Evolutionary conservation across 2,113 vertebrate species (phyloP).

Genomic region (Tonatia bakeri): DNA sequence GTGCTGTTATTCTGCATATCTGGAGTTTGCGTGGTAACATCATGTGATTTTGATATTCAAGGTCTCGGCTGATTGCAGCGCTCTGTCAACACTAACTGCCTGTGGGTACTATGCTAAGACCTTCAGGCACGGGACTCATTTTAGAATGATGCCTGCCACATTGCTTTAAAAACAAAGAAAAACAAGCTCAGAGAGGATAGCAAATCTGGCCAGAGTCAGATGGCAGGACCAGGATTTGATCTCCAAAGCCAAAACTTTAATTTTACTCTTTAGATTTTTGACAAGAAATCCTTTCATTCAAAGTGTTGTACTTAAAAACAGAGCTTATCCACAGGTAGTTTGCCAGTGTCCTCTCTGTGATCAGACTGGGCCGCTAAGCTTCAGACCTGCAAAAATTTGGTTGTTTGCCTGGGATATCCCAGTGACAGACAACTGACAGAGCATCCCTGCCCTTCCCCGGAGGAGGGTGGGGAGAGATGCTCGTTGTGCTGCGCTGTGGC

Average conservation of each 20-base stretch:
- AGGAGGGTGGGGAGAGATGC: fast-evolving
- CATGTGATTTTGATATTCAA: not conserved
- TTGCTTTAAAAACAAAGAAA: slow-evolving; percentile 24
- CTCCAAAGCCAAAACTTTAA: not conserved
- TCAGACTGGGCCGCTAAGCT: not conserved
- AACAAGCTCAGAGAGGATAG: not conserved
- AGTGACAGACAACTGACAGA: not conserved
- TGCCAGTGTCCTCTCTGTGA: not conserved
- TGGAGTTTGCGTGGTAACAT: not conserved
- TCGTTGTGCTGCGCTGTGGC: not conserved
- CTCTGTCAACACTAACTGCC: not conserved
- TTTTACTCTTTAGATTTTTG: slow-evolving; percentile 5
- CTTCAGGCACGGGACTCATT: no score
- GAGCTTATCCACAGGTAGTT: not conserved
- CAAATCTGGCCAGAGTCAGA: not conserved
- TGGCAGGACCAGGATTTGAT: not conserved
- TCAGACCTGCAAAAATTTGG: not conserved
- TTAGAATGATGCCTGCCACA: no score
- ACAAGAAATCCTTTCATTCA: not conserved
- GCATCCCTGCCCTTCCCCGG: not conserved
- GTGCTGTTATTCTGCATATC: not conserved
- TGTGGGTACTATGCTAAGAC: no score
- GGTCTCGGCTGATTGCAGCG: not conserved
- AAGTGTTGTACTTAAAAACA: not conserved
- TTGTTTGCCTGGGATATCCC: not conserved